Evolutionary conservation across 2,888 invertebrate species (phyloP), one percentile per base, ranked within the genome.

Genomic region (Oscheius sp.): DNA sequence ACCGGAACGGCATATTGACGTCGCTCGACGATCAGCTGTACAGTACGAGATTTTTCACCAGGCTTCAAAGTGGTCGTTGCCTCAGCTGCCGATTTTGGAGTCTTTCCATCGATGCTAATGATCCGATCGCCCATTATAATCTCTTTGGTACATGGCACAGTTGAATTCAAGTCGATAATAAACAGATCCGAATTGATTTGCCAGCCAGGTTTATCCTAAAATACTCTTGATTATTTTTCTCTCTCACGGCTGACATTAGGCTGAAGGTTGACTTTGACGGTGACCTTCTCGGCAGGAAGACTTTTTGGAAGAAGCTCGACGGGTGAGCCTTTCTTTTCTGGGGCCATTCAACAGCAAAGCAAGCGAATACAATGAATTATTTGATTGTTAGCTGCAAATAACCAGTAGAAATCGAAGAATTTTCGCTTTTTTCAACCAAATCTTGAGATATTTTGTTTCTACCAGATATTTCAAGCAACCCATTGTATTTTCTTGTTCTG

Each of bases 101-200:
- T 18, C 0, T 6, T 56, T 29, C 58, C 59, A 25, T 70, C 43
- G 52, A 66, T 66, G 6, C 35, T 21, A 2, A 56, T 45, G 18
- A 59, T 56, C 13, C 58, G 46, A 18, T 56, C 49, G 23, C 69
- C 69, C 58, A 70, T 56, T 25, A 70, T 70, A 23, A 70, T 58
- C 7, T 70, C 59, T 46, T 45, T 23, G 9, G 69, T 59, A 49
- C 66, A 66, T 0, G 13, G 18, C 6, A 23, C 53, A 16, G n/a
- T 18, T n/a, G n/a, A n/a, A 27, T 16, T 58, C 35, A 43, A 16
- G 27, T 70, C 58, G 35, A 56, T 46, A 45, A 70, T 56, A 46
- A 45, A 70, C 45, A 70, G 58, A 18, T 70, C 69, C 46, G 18
- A 3, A 43, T 70, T 70, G 66, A 66, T 66, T 21, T 29, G 16